phyloP scores from a whole-genome alignment of 2,888 invertebrate species.

The Meiosimyza decipiens region DNA sequence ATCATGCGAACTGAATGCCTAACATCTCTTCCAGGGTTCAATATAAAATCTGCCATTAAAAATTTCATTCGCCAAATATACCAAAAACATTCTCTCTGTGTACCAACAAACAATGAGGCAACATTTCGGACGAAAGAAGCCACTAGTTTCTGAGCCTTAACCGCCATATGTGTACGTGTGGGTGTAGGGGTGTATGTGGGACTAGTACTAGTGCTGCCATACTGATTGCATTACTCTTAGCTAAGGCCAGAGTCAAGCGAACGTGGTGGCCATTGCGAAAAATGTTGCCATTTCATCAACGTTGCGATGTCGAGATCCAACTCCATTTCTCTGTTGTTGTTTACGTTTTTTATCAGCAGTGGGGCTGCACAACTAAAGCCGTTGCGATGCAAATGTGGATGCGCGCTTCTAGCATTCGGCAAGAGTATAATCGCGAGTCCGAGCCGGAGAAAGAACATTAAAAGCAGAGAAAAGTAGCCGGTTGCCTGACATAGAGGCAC shows the following conservation, averaged over 20 bases:
- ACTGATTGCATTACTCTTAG: background rate
- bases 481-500: slow-evolving; percentile 1
- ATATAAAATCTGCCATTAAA: background rate
- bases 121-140: slow-evolving; percentile 15
- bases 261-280: slow-evolving; percentile 7
- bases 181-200: background rate
- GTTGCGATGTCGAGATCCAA: background rate
- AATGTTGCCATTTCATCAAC: slow-evolving; percentile 32
- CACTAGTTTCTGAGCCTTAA: slow-evolving; percentile 5
- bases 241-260: slow-evolving; percentile 17
- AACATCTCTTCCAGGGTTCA: no score
- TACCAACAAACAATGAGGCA: background rate
- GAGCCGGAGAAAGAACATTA: no score
- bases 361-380: background rate
- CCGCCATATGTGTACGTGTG: background rate
- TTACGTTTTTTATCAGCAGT: background rate
- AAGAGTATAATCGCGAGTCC: background rate
- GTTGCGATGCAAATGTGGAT: background rate
- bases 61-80: background rate
- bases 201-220: slow-evolving; percentile 5
- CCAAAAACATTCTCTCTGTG: background rate
- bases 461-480: background rate
- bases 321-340: background rate
- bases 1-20: no score
- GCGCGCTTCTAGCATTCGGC: background rate